Percentiles rank a stretch among this genome's conserved stretches.
Evolutionary conservation across 2,113 vertebrate genomes (phyloP).

Genomic region (Ariopsis seemanni): DNA sequence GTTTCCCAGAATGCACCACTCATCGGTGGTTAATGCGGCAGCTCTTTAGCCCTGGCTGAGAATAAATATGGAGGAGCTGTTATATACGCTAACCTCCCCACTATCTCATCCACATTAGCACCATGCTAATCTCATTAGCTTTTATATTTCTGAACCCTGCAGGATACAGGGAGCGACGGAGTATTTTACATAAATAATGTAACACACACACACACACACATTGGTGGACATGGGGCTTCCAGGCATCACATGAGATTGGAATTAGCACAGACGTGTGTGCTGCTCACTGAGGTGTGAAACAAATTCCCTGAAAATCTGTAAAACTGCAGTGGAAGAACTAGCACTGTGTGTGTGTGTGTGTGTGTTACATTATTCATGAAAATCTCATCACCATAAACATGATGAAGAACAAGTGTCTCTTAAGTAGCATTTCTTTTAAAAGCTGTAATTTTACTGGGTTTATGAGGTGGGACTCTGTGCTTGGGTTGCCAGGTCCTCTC

Average conservation of each 20-base stretch:
- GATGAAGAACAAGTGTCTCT: neutral
- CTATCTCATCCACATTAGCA: conserved; percentile 47
- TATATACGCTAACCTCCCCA: neutral
- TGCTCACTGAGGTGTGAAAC: neutral
- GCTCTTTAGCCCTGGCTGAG: conserved; percentile 14
- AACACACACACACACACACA: neutral
- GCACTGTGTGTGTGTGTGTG: neutral
- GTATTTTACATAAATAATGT: neutral
- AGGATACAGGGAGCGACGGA: neutral
- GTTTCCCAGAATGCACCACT: conserved; percentile 19
- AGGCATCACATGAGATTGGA: neutral
- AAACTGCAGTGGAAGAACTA: neutral
- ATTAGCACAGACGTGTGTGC: neutral
- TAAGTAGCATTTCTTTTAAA: neutral
- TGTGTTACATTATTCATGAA: neutral
- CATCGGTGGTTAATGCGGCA: neutral
- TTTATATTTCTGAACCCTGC: conserved; percentile 50
- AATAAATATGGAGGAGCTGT: neutral
- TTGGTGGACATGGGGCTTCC: neutral
- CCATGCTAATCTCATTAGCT: conserved; percentile 51
- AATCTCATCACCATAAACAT: neutral
- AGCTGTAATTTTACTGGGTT: neutral
- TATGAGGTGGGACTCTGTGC: neutral
- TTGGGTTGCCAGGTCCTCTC: conserved; percentile 25
- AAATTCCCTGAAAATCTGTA: neutral